phyloP scores from a whole-genome alignment of 2,113 vertebrate species.

The Pelecanus crispus region DNA sequence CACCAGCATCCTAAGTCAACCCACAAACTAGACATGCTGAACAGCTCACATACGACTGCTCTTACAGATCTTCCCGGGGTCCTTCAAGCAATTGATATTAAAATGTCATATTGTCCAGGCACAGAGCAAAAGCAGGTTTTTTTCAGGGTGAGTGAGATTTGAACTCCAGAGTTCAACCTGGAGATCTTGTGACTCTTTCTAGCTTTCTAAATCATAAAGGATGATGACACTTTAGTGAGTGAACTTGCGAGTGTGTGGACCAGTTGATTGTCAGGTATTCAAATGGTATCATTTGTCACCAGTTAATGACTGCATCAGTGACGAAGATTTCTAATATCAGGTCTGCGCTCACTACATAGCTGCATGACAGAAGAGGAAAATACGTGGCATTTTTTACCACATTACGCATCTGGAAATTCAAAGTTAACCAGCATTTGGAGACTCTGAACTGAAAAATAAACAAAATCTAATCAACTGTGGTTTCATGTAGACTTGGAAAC shows the following conservation, averaged over 20 bases:
- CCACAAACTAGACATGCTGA: not conserved
- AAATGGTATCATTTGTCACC: not conserved
- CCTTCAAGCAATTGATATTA: not conserved
- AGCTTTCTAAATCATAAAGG: not conserved
- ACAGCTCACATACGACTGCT: not conserved
- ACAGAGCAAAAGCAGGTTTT: not conserved
- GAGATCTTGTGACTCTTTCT: not conserved
- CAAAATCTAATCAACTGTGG: not conserved
- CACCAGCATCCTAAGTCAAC: not conserved
- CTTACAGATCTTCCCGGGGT: not conserved
- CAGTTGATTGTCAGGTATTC: not conserved
- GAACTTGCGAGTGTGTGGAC: not conserved
- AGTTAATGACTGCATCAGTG: not conserved
- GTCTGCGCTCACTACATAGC: not conserved
- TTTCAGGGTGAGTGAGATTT: not conserved
- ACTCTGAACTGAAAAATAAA: conserved; percentile 27
- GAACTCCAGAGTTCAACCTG: not conserved
- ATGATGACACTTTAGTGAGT: not conserved
- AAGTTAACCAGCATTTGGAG: conserved; percentile 15
- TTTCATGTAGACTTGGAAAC: not conserved
- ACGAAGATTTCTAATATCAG: not conserved
- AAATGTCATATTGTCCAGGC: not conserved
- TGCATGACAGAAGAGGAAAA: not conserved
- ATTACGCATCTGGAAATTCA: conserved; percentile 27
- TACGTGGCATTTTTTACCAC: not conserved